Evolutionary conservation across 2,888 invertebrate genomes (phyloP), one percentile per base, ranked within the genome.

Genomic region (Ichneumoninae sp.): DNA sequence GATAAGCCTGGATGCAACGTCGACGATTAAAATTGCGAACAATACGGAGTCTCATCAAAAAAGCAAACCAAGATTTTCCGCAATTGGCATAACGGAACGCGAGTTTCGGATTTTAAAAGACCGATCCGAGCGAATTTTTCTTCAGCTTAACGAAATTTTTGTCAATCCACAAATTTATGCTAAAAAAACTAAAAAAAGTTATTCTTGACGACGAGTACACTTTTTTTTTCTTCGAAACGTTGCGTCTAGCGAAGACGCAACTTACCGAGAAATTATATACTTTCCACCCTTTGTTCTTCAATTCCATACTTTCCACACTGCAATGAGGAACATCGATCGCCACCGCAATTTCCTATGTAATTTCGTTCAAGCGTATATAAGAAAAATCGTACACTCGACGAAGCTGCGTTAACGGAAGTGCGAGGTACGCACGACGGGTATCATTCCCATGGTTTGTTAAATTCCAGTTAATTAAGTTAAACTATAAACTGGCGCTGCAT

Each of bases 361-460:
- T 77, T 69, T 69, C 65, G 36, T 74, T 71, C 47, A 30, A 47
- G 47, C 36, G 40, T 60, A 40, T 16, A 26, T 63, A 63, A 33
- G 16, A 40, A 85, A 79, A 79, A 83, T 71, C 60, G 68, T 75
- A 68, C 22, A 75, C 66, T 68, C 36, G n/a, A 47, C 54, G 36
- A 50, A 57, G 68, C 33, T 30, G 26, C 44, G 19, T 44, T 44
- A 80, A 81, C 69, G 81, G 36, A 74, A 81, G 75, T 70, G 69
- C 52, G 8, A 77, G 60, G 57, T 66, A 82, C 73, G 16, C 30
- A 30, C 63, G 63, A 57, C 76, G 63, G 26, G 26, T 69, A 30
- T 78, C 69, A 69, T 83, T 85, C 85, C 73, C 85, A 84, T 76
- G 66, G 47, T 80, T 79, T 50, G 54, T 76, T 68, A 69, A 6